Percentiles rank a stretch among this genome's conserved stretches.
phyloP scores from a whole-genome alignment of 2,888 invertebrate genomes.

The Drosophila phalerata region DNA sequence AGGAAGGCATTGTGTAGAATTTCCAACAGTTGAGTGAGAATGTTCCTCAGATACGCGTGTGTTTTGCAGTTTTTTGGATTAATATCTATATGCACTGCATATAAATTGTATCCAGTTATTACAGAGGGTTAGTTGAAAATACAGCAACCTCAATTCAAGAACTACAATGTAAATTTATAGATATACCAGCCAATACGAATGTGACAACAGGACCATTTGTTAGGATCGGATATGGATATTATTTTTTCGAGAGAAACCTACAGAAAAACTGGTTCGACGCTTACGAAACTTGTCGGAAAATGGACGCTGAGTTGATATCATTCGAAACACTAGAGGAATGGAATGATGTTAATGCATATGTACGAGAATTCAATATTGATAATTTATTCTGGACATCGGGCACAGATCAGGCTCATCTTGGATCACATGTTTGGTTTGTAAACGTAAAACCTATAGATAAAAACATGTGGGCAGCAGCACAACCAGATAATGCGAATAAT shows the following conservation, averaged over 20 bases:
- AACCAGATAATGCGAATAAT: slow-evolving; percentile 22
- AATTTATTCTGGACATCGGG: slow-evolving; percentile 29
- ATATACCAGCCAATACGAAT: slow-evolving; percentile 30
- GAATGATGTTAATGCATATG: slow-evolving; percentile 11
- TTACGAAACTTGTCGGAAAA: slow-evolving; percentile 2
- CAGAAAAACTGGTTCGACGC: too few species aligned
- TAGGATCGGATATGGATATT: too few species aligned
- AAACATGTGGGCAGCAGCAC: slow-evolving; percentile 7
- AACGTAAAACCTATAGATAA: slow-evolving; percentile 5
- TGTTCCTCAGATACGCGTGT: slow-evolving; percentile 5
- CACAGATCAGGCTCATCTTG: slow-evolving; percentile 21
- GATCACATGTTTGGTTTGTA: slow-evolving; percentile 20
- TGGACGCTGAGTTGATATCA: slow-evolving; percentile 29
- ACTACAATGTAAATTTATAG: background rate
- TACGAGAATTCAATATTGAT: background rate
- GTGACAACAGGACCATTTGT: slow-evolving; percentile 13
- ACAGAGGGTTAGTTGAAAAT: slow-evolving; percentile 8
- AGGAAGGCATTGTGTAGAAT: too few species aligned
- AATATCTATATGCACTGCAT: slow-evolving; percentile 3
- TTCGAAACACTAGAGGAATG: slow-evolving; percentile 17
- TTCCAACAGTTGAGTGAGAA: too few species aligned
- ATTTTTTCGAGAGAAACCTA: too few species aligned
- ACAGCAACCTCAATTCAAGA: background rate
- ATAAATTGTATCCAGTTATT: slow-evolving; percentile 25
- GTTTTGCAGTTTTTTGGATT: slow-evolving; percentile 5